Conservation (phyloP, 2,113 vertebrate species). For the Zeus faber region DNA sequence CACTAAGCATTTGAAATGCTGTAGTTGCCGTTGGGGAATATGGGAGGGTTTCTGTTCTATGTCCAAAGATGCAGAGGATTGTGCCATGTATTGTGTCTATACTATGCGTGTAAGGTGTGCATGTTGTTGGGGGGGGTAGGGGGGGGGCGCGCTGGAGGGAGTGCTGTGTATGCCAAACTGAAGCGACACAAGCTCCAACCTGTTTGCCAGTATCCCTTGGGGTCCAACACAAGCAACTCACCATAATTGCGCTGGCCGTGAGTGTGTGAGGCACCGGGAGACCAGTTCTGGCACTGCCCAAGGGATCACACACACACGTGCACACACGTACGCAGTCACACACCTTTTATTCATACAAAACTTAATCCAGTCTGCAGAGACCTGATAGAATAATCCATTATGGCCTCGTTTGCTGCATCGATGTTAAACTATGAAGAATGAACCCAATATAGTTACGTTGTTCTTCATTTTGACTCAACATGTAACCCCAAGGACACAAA, state of each 20-base stretch:
- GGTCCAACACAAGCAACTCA: constrained; percentile 7
- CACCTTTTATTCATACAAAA: no score
- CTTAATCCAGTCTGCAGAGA: no score
- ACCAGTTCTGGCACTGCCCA: constrained; percentile 16
- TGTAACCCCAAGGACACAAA: no score
- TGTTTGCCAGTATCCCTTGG: constrained; percentile 2
- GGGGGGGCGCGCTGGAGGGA: not conserved
- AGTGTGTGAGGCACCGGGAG: no score
- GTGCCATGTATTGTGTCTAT: not conserved
- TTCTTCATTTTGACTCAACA: no score
- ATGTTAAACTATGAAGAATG: no score
- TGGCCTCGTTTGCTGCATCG: no score
- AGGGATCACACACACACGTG: constrained; percentile 24
- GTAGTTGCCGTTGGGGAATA: constrained; percentile 4
- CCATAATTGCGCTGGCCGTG: constrained; percentile 34
- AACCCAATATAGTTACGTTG: no score
- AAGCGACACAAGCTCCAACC: not conserved
- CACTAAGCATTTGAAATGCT: constrained; percentile 29
- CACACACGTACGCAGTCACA: constrained; percentile 15
- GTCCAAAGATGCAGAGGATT: not conserved
- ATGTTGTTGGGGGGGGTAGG: not conserved
- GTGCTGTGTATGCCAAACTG: constrained; percentile 1
- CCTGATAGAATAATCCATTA: no score
- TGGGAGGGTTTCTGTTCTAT: constrained; percentile 25
- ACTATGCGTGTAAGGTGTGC: constrained; percentile 1